These are phyloP conservation scores for Podarcis cretensis DNA, from an alignment of 2,113 vertebrate genomes.

Conservation along the genomic window DNA sequence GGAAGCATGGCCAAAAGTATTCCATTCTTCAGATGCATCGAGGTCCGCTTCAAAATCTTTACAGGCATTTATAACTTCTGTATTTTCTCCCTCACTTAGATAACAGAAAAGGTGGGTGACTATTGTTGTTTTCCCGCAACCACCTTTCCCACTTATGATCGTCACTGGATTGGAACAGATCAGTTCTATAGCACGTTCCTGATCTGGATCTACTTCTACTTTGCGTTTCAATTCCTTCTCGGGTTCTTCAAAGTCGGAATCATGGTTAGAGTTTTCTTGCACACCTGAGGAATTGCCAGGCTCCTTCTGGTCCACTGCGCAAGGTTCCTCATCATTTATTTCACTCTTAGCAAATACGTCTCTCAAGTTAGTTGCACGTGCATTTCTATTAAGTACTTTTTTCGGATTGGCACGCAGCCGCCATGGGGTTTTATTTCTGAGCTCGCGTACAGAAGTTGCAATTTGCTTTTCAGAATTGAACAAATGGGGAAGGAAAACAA, in stretches of 20 bases:
- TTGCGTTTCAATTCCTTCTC: background rate
- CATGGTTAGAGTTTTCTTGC: background rate
- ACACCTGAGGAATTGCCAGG: background rate
- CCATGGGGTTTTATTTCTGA: slow-evolving; percentile 68
- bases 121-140: slow-evolving; percentile 87
- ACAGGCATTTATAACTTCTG: slow-evolving; percentile 71
- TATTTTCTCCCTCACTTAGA: slow-evolving; percentile 62
- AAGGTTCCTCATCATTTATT: background rate
- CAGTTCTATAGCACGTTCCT: slow-evolving; percentile 77
- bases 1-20: background rate
- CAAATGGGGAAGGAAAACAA: slow-evolving; percentile 74
- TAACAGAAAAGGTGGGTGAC: slow-evolving; percentile 79
- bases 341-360: background rate
- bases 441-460: slow-evolving; percentile 62
- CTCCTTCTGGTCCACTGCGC: background rate
- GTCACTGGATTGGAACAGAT: slow-evolving; percentile 85
- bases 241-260: background rate
- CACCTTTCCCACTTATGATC: slow-evolving; percentile 86
- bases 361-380: background rate
- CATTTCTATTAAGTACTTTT: slow-evolving; percentile 62
- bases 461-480: slow-evolving; percentile 79
- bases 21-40: slow-evolving; percentile 72
- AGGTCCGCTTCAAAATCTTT: slow-evolving; percentile 78
- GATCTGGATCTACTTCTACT: slow-evolving; percentile 75
- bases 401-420: slow-evolving; percentile 70